phyloP scores from a whole-genome alignment of 2,113 vertebrate genomes.

The Puffinus mauretanicus region DNA sequence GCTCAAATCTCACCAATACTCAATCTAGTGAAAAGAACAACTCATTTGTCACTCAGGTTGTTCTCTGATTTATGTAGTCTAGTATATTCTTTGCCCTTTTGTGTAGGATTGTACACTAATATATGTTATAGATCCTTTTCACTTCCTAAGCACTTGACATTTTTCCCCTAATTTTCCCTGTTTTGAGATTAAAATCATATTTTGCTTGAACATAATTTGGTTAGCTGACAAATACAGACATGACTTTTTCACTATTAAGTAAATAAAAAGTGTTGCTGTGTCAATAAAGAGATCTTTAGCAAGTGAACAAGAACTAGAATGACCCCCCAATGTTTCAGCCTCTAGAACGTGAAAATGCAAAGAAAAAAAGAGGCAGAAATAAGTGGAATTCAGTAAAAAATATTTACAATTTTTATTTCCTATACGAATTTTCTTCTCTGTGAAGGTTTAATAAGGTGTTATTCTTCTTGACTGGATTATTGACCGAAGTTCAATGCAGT shows the following conservation, averaged over 20 bases:
- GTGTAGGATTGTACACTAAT: neutral
- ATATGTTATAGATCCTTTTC: neutral
- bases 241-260: neutral
- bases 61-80: neutral
- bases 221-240: constrained; percentile 25
- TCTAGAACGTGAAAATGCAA: neutral
- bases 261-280: neutral
- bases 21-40: neutral
- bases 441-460: neutral
- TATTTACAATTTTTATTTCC: neutral
- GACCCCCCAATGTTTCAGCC: neutral
- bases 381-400: neutral
- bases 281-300: constrained; percentile 14
- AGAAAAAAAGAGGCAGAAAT: neutral
- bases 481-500: neutral
- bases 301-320: neutral
- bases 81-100: neutral
- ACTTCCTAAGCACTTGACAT: constrained; percentile 10
- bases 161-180: neutral
- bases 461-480: neutral
- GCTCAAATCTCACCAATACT: neutral
- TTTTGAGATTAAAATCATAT: constrained; percentile 35
- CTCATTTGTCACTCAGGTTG: neutral
- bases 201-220: constrained; percentile 2
- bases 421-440: neutral